Base-by-base conservation (phyloP, 2,888 invertebrate genomes). In the Macaria liturata region DNA sequence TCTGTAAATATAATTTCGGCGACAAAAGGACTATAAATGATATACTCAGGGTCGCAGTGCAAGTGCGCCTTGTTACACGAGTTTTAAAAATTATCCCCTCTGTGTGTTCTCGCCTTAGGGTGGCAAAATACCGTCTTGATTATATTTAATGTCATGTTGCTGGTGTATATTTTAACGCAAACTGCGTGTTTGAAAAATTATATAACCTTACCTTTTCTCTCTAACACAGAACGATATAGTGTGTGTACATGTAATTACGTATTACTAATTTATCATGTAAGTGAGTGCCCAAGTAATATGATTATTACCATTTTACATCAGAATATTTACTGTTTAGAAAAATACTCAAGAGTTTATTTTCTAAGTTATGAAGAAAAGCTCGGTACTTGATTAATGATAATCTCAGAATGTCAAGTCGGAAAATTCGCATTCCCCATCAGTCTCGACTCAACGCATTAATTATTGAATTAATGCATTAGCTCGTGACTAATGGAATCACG, bases 1-100 rank as follows among this genome's bases (percentile, higher is more conserved):
- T 91, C 88, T 91, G 91, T 91, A 91, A 91, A 91, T 91, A 91
- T 91, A 89, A 91, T 91, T 91, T 91, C 79, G 89, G 85, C 83
- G 89, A 91, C 91, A 91, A 91, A 91, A 91, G 91, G 91, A 86
- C 89, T 86, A 89, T 87, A 87, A 90, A 90, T 88, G 90, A 89
- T 89, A 90, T 78, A 85, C 82, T 81, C 84, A 71, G 88, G 84
- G 87, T 81, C 85, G 80, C 73, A 74, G 79, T 81, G 83, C 86
- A 86, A 84, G 86, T 84, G 86, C 75, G 79, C 79, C 86, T 83
- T 74, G 83, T 86, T 85, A 84, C 79, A 83, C 72, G 81, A 80
- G 76, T 83, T 83, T 81, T 75, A 77, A 76, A 79, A 83, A 81
- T 77, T 77, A 74, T 77, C 74, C 75, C 75, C 77, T 73, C 68